These are phyloP conservation scores for Colistium nudipinnis DNA, from an alignment of 2,113 vertebrate genomes.

Conservation along the genomic window DNA sequence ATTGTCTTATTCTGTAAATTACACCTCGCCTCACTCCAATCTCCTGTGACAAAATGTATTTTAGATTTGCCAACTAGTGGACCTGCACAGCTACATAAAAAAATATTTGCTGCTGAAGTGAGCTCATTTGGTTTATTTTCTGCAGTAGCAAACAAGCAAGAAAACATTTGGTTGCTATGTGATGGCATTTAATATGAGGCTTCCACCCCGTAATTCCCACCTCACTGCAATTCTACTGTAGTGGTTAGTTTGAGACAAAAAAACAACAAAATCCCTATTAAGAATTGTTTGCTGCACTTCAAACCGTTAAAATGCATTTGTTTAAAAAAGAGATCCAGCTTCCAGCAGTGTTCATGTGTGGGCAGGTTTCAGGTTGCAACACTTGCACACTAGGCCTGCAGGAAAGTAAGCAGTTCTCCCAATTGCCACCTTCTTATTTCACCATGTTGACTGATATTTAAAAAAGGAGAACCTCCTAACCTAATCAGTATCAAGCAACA, in stretches of 20 bases:
- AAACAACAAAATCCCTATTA: background rate
- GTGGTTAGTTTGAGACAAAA: slow-evolving; percentile 7
- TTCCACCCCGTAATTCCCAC: slow-evolving; percentile 27
- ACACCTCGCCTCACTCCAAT: slow-evolving; percentile 7
- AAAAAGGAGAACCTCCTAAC: slow-evolving; percentile 1
- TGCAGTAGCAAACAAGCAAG: slow-evolving; percentile 50
- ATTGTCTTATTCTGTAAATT: slow-evolving; percentile 3
- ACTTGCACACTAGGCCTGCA: slow-evolving; percentile 27
- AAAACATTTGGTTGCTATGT: slow-evolving; percentile 60
- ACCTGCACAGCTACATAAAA: slow-evolving; percentile 21
- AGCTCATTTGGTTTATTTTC: slow-evolving; percentile 52
- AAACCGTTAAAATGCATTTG: background rate
- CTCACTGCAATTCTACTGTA: background rate
- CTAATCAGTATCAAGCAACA: slow-evolving; percentile 11
- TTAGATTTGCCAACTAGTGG: background rate
- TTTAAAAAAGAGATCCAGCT: slow-evolving; percentile 16
- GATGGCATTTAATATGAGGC: slow-evolving; percentile 49
- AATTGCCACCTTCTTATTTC: slow-evolving; percentile 23
- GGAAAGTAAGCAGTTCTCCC: slow-evolving; percentile 7
- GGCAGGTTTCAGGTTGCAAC: slow-evolving; percentile 47
- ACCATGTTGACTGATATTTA: slow-evolving; percentile 18
- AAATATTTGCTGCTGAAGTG: slow-evolving; percentile 43
- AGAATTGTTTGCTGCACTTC: background rate
- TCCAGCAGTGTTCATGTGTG: slow-evolving; percentile 31
- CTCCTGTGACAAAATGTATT: background rate